These are phyloP conservation scores for Octodon degus DNA, from an alignment of 2,113 vertebrate species.

Conservation along the genomic window DNA sequence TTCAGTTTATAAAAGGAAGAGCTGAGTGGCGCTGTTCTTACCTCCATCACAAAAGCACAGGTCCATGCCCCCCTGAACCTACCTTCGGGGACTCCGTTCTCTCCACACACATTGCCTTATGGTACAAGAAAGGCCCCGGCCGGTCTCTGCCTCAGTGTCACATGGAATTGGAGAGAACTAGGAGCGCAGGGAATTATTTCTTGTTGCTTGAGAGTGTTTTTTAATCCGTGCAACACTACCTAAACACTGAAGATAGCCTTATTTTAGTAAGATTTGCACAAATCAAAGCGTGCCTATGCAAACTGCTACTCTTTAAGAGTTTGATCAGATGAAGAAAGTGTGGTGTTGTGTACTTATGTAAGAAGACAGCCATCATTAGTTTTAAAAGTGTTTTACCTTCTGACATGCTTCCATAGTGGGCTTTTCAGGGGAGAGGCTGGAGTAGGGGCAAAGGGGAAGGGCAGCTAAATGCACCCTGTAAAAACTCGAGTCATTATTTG, in stretches of 20 bases:
- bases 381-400: conserved; percentile 63
- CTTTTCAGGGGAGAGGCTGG: neutral
- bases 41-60: neutral
- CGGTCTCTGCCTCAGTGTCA: conserved; percentile 76
- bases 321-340: conserved; percentile 76
- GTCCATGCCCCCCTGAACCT: conserved; percentile 55
- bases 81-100: conserved; percentile 62
- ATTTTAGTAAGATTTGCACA: conserved; percentile 85
- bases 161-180: conserved; percentile 25
- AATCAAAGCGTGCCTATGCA: conserved; percentile 82
- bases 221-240: conserved; percentile 62
- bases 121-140: conserved; percentile 43
- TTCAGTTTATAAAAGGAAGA: neutral
- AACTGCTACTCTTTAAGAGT: conserved; percentile 71
- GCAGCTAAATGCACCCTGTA: conserved; percentile 57
- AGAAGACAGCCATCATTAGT: conserved; percentile 69
- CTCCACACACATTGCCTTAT: conserved; percentile 79
- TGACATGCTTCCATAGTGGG: conserved; percentile 46
- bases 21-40: neutral
- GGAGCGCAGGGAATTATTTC: conserved; percentile 77
- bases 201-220: conserved; percentile 72
- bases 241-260: conserved; percentile 82
- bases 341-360: conserved; percentile 64
- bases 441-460: conserved; percentile 10
- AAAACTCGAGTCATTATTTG: conserved; percentile 72